Evolutionary conservation across 2,113 vertebrate species (phyloP), one percentile per base, ranked within the genome.

Genomic region (Progne subis): DNA sequence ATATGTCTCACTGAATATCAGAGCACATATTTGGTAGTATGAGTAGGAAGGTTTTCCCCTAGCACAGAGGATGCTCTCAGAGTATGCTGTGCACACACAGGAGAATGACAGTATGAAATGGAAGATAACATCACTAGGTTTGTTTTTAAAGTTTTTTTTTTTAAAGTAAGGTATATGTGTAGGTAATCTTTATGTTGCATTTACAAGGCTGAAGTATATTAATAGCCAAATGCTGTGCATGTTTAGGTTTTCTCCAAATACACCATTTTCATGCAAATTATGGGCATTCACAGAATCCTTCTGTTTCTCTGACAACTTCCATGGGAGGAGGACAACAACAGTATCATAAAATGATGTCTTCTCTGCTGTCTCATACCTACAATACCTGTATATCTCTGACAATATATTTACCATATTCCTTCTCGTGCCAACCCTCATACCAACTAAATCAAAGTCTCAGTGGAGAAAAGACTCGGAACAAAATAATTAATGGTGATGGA

Each of bases 401-500:
- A 87, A 56, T 88, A 24, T 65, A 69, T 87, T 90, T 72, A 46
- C 46, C 24, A 18, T 32, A 86, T 39, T 88, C 20, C 32, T 82
- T 85, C 50, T 74, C 14, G 5, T 9, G 16, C 61, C 88, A 95
- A 18, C 71, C 57, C 67, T 70, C 34, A 11, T 50, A 80, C n/a
- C 1, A 2, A 67, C 3, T 7, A 92, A 88, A 92, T 53, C 25
- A 31, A 94, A 76, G 55, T 43, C 71, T 85, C 61, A 39, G 26
- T 56, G 43, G 59, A 95, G 20, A 85, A 90, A 49, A 91, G 39
- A 83, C 63, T 86, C 32, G 39, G 86, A 95, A 70, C 64, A 88
- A 95, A 95, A 86, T 93, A 96, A 92, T 90, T 96, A 96, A 93
- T 92, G 93, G 43, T 77, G 79, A 90, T 88, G 86, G 71, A 82